A percentile compares a stretch with the other conserved stretches of the same genome.
phyloP scores from a whole-genome alignment of 2,888 invertebrate genomes.

The Drosophila histrio region DNA sequence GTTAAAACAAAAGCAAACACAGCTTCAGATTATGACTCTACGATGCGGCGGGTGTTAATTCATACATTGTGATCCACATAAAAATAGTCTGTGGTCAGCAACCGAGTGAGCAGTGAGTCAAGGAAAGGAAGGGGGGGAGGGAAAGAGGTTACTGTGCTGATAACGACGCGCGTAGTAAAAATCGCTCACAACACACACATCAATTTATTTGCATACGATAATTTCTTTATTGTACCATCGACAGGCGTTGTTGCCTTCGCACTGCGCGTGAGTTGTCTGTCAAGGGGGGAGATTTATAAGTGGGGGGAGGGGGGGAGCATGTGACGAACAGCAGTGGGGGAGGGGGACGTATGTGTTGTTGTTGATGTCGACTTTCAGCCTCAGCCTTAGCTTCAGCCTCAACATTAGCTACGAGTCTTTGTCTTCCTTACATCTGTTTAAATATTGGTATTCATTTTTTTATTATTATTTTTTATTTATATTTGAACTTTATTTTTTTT shows the following conservation, averaged over 20 bases:
- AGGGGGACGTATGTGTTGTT: background rate
- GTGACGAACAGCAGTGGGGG: no score
- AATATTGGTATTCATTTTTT: constrained; percentile 41
- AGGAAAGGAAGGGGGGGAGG: background rate
- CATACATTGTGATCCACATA: constrained; percentile 60
- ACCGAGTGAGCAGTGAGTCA: background rate
- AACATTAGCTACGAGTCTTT: no score
- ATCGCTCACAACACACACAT: constrained; percentile 35
- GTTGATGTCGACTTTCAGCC: constrained; percentile 3
- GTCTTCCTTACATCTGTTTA: constrained; percentile 74
- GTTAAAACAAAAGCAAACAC: constrained; percentile 35
- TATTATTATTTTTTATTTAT: constrained; percentile 34
- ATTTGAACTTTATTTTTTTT: constrained; percentile 37
- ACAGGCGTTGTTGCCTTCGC: background rate
- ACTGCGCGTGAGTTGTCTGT: background rate
- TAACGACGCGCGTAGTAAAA: constrained; percentile 41
- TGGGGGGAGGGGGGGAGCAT: background rate
- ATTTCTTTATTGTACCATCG: constrained; percentile 67
- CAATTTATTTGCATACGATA: constrained; percentile 72
- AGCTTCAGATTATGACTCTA: constrained; percentile 26
- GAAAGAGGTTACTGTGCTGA: constrained; percentile 40
- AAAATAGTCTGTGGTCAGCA: constrained; percentile 49
- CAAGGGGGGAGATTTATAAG: background rate
- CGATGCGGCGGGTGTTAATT: constrained; percentile 60
- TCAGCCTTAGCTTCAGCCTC: constrained; percentile 1